These are phyloP conservation scores for Rutpela maculata DNA, from an alignment of 2,888 invertebrate species.

Conservation along the genomic window DNA sequence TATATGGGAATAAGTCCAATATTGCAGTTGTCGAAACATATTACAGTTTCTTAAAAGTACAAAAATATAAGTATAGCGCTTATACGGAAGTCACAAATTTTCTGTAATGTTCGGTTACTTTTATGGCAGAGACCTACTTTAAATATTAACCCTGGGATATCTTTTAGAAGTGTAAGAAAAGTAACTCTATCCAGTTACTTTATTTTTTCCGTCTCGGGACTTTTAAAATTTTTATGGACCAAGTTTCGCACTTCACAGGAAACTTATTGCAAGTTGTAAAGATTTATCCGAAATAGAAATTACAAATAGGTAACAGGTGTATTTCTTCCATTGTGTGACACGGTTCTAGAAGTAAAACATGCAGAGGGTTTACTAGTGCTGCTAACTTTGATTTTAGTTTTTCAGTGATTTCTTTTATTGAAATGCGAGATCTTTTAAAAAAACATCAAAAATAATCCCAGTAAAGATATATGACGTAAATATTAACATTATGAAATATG, in stretches of 20 bases:
- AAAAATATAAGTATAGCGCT: not conserved
- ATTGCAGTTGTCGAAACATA: not conserved
- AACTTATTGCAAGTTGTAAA: slow-evolving; percentile 4
- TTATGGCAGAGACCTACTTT: not conserved
- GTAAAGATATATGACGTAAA: no score
- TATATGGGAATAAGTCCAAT: not conserved
- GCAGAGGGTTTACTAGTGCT: not conserved
- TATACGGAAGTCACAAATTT: not conserved
- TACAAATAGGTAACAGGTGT: slow-evolving; percentile 2
- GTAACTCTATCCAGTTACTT: slow-evolving; percentile 6
- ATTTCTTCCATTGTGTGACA: not conserved
- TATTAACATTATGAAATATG: no score
- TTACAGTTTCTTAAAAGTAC: not conserved
- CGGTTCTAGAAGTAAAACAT: not conserved
- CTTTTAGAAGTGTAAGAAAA: slow-evolving; percentile 1
- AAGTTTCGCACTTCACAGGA: slow-evolving; percentile 18
- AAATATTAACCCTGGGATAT: not conserved
- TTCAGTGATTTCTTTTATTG: no score
- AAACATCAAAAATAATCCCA: no score
- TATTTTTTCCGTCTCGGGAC: not conserved
- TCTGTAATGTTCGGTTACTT: not conserved
- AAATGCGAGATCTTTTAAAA: no score
- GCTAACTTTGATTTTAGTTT: no score
- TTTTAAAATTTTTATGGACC: slow-evolving; percentile 20
- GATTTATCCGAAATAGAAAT: slow-evolving; percentile 14